Base-by-base conservation (phyloP, 2,888 invertebrate species). In the Caenorhabditis wallacei region DNA sequence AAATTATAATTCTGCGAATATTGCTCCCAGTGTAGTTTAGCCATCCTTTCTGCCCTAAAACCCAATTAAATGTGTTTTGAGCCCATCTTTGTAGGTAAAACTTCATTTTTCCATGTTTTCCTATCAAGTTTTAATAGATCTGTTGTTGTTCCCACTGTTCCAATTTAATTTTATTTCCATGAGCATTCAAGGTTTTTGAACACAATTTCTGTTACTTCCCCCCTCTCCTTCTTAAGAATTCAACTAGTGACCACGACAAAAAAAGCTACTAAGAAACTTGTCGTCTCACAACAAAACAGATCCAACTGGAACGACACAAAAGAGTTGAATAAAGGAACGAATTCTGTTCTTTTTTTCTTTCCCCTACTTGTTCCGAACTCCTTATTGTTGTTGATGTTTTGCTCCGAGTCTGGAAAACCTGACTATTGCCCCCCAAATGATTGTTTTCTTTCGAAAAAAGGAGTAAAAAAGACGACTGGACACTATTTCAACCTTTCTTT, bases 331-430 rank as follows among this genome's bases (percentile, higher is more conserved):
- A 61, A 59, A 51, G 40, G 20, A 30, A 57, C 56, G 56, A 54
- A 56, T 56, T 75, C 26, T 68, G 78, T 78, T 70, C 59, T 54
- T 78, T 68, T 69, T 78, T 69, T 54, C 43, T 11, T 16, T 2
- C 46, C n/a, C 43, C 54, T 40, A 22, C 54, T 59, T 54, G 69
- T 56, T 63, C 48, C 53, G 72, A 66, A 71, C 59, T 20, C 63
- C 24, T 66, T 72, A 72, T 80, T 72, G 80, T 80, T 80, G 80
- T 71, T 80, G 80, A 80, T 80, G 72, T 80, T 80, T 57, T 78
- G 78, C 63, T 53, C 51, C 51, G 20, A 35, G 64, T 61, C 43
- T 69, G 63, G 46, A 69, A 69, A 78, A 69, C 78, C 78, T 78
- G 78, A 57, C 68, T 61, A 68, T 68, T 76, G 75, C 68, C 59